A percentile compares a stretch with the other conserved stretches of the same genome.
Conservation (phyloP, 2,113 vertebrate genomes). For the Pseudopipra pipra region DNA sequence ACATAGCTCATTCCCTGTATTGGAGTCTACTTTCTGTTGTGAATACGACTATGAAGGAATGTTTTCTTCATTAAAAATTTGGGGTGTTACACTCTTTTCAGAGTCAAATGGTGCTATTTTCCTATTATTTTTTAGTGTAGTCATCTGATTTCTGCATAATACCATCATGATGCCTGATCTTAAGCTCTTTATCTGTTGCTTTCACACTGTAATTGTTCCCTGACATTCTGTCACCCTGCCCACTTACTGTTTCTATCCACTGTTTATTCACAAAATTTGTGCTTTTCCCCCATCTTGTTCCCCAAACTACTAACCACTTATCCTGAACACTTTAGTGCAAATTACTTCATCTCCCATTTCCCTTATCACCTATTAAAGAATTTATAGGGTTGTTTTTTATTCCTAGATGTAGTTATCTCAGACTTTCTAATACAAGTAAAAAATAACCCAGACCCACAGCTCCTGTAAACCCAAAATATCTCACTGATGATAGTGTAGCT, state of each 20-base stretch:
- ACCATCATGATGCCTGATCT: not conserved
- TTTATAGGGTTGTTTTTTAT: not conserved
- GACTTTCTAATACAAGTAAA: not conserved
- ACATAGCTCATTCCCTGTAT: not conserved
- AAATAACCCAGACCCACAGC: not conserved
- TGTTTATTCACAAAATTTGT: not conserved
- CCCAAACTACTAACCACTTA: not conserved
- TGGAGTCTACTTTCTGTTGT: not conserved
- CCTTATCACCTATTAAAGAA: not conserved
- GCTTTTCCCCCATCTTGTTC: rapidly evolving
- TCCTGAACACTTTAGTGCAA: not conserved
- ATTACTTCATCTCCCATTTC: not conserved
- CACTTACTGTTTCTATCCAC: not conserved
- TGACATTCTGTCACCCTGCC: not conserved
- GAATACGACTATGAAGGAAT: not conserved
- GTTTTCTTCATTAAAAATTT: not conserved
- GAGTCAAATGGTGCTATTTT: not conserved
- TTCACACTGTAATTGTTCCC: not conserved
- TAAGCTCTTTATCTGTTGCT: not conserved
- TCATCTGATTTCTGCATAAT: not conserved
- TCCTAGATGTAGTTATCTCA: not conserved
- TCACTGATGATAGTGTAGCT: not conserved
- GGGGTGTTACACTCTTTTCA: not conserved
- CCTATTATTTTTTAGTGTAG: not conserved
- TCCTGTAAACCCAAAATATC: not conserved